Base-by-base conservation (phyloP, 2,888 invertebrate genomes). In the Spisula solida region DNA sequence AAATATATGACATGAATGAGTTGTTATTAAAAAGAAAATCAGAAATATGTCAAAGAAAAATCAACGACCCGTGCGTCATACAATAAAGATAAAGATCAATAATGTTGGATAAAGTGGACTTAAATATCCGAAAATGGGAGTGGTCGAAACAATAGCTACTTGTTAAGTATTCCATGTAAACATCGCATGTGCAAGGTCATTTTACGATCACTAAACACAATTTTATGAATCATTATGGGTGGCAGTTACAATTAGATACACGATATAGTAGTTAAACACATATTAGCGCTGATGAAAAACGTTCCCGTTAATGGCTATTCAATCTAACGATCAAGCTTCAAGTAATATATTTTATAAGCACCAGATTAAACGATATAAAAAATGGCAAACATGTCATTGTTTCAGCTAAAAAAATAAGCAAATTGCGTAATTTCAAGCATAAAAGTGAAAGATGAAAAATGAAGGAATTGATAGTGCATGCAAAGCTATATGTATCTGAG, bases 41-140 rank as follows among this genome's bases (percentile, higher is more conserved):
- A 34, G 34, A 75, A 75, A 31, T 31, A 25, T 31, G 34, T 75
- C 75, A 75, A 75, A 75, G 34, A 31, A 75, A 75, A 75, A 16
- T 75, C 75, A 75, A 31, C 31, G 75, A 75, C 34, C 75, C 34
- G 25, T 75, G 31, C 12, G 31, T 75, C 29, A 75, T 75, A 75
- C 31, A 16, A 75, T 5, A 75, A 8, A 16, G 75, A 75, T 75
- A 75, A 31, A 34, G 34, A 75, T 75, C 75, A 34, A 31, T 34
- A 12, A 75, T 31, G 12, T 31, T 31, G 75, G 34, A 75, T 16
- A 31, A 75, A 75, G 31, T 75, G n/a, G 75, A 75, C 75, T 75
- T 75, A 31, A 75, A 75, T 75, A 75, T 75, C 75, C 75, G 75
- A 75, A 75, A 75, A 75, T 75, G 75, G 75, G 75, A 75, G 75